phyloP scores from a whole-genome alignment of 2,888 invertebrate genomes.

The Sarcophaga carnaria region DNA sequence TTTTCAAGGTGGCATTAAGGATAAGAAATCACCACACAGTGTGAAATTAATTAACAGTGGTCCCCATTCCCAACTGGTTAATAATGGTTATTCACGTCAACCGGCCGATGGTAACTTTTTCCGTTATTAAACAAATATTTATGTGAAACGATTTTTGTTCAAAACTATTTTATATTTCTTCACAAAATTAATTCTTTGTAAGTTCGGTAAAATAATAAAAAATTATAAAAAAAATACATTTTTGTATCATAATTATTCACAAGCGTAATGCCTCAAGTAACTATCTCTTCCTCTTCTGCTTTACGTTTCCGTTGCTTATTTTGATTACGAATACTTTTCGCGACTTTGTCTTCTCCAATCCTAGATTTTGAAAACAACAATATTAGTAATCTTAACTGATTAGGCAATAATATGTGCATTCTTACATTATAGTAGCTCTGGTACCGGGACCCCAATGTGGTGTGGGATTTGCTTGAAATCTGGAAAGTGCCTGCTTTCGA shows the following conservation, averaged over 20 bases:
- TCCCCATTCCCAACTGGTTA: conserved; percentile 90
- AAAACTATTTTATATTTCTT: no score
- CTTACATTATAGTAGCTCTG: conserved; percentile 89
- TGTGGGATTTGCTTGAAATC: conserved; percentile 94
- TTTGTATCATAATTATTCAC: no score
- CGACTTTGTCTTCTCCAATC: conserved; percentile 84
- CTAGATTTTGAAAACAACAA: conserved; percentile 79
- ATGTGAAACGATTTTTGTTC: no score
- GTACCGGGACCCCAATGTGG: conserved; percentile 96
- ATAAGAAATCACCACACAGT: conserved; percentile 87
- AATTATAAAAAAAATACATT: no score
- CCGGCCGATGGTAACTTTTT: conserved; percentile 88
- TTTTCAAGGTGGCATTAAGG: conserved; percentile 84
- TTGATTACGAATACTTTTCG: conserved; percentile 86
- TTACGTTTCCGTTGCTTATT: conserved; percentile 84
- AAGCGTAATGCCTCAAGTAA: conserved; percentile 21
- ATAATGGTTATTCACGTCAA: conserved; percentile 91
- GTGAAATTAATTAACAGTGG: conserved; percentile 91
- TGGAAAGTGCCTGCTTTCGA: conserved; percentile 86
- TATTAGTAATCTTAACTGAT: conserved; percentile 30
- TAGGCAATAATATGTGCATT: conserved; percentile 38
- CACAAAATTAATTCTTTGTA: conserved; percentile 47
- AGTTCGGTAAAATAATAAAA: conserved; percentile 17
- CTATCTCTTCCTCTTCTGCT: conserved; percentile 64
- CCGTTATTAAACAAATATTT: conserved; percentile 83